Evolutionary conservation across 2,113 vertebrate genomes (phyloP).

Genomic region (Clarias gariepinus): DNA sequence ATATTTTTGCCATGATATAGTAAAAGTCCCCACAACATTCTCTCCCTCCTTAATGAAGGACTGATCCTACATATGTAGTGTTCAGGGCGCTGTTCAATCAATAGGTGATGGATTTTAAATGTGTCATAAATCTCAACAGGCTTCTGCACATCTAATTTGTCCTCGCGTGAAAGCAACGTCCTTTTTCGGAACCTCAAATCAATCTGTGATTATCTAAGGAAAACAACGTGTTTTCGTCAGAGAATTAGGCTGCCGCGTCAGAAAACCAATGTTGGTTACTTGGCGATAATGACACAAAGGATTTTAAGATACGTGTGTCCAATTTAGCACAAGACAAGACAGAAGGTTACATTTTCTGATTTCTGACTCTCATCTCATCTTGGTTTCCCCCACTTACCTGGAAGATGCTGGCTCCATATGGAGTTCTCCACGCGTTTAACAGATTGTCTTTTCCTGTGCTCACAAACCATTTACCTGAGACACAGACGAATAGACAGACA

Average conservation of each 20-base stretch:
- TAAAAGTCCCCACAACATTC: background rate
- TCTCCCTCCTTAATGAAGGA: background rate
- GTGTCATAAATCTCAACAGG: background rate
- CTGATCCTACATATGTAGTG: background rate
- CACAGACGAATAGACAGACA: background rate
- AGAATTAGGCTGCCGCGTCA: background rate
- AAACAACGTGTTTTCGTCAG: background rate
- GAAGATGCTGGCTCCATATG: constrained; percentile 98
- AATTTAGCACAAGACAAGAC: background rate
- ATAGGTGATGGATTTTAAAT: background rate
- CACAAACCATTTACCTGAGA: constrained; percentile 92
- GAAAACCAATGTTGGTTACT: background rate
- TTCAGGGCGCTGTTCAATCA: background rate
- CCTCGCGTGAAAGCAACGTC: background rate
- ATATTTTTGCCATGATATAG: background rate
- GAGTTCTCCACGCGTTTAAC: constrained; percentile 96
- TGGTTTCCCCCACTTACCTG: constrained; percentile 75
- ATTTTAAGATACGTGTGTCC: no score
- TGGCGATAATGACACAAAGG: background rate
- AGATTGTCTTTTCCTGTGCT: constrained; percentile 98
- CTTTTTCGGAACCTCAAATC: background rate
- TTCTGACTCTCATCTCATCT: no score
- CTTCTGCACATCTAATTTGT: background rate
- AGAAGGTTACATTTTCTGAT: background rate
- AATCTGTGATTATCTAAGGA: background rate